phyloP scores from a whole-genome alignment of 2,888 invertebrate genomes.

The Crossocerus cetratus region DNA sequence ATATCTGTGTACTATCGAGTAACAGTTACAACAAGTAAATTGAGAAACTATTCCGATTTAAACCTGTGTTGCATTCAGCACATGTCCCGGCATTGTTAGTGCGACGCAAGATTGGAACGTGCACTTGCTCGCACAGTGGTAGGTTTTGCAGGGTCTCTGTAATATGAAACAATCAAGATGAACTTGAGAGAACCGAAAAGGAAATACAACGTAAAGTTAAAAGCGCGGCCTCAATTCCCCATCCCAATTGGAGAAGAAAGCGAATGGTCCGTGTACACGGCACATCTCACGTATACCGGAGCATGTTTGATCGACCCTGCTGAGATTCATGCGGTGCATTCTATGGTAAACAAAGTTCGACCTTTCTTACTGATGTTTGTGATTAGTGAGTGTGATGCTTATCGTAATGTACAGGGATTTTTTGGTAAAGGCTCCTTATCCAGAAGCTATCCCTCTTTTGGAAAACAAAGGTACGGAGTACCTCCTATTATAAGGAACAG shows the following conservation, averaged over 20 bases:
- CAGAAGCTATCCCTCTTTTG: constrained; percentile 78
- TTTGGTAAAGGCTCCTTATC: constrained; percentile 87
- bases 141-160: too few species aligned
- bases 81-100: too few species aligned
- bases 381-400: neutral
- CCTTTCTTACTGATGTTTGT: constrained; percentile 9
- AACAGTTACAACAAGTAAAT: too few species aligned
- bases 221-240: constrained; percentile 73
- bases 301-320: constrained; percentile 81
- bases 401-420: constrained; percentile 78
- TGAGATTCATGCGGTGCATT: constrained; percentile 81
- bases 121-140: too few species aligned
- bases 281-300: constrained; percentile 83
- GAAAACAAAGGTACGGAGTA: constrained; percentile 73
- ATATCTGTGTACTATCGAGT: too few species aligned
- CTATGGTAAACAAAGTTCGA: constrained; percentile 76
- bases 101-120: too few species aligned
- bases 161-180: constrained; percentile 65
- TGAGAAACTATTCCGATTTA: too few species aligned
- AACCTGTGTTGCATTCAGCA: too few species aligned
- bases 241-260: constrained; percentile 76
- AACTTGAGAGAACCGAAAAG: constrained; percentile 78
- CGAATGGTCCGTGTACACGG: constrained; percentile 80
- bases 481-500: constrained; percentile 80
- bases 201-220: constrained; percentile 76